These are phyloP conservation scores for Limnephilus auricula DNA, from an alignment of 2,888 invertebrate genomes.

Conservation along the genomic window DNA sequence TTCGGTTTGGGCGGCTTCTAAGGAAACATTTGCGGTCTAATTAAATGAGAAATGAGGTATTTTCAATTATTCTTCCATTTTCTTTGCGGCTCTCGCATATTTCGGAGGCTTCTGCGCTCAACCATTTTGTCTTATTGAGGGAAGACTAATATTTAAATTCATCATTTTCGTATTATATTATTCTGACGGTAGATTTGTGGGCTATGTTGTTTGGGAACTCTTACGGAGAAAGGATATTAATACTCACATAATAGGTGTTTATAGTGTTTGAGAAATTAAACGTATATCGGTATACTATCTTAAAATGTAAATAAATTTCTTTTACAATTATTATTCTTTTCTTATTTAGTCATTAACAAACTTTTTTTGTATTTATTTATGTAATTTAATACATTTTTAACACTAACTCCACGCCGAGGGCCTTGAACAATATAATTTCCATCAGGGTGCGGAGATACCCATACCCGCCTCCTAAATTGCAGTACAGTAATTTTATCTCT, in stretches of 20 bases:
- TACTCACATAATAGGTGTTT: not conserved
- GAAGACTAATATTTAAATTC: not conserved
- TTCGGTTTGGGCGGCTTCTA: conserved; percentile 64
- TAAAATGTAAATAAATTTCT: too few relatives aligned
- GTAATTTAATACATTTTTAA: too few relatives aligned
- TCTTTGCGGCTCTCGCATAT: conserved; percentile 61
- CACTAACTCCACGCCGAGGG: too few relatives aligned
- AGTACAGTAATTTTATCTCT: not conserved
- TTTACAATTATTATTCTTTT: too few relatives aligned
- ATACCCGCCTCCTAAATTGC: not conserved
- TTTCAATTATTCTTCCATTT: conserved; percentile 66
- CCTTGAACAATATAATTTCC: too few relatives aligned
- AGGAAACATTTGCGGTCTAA: conserved; percentile 66
- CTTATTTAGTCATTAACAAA: too few relatives aligned
- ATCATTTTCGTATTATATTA: conserved; percentile 6
- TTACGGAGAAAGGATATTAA: not conserved
- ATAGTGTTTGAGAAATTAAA: not conserved
- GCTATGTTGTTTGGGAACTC: not conserved
- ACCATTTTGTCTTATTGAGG: conserved; percentile 19
- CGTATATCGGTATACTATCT: too few relatives aligned
- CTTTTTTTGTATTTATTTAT: too few relatives aligned
- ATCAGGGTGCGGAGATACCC: too few relatives aligned
- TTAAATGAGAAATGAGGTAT: conserved; percentile 66
- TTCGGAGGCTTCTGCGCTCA: conserved; percentile 10
- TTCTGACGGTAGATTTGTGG: not conserved